Evolutionary conservation across 2,888 invertebrate genomes (phyloP), one percentile per base, ranked within the genome.

Genomic region (Scaptomyza caliginosa): DNA sequence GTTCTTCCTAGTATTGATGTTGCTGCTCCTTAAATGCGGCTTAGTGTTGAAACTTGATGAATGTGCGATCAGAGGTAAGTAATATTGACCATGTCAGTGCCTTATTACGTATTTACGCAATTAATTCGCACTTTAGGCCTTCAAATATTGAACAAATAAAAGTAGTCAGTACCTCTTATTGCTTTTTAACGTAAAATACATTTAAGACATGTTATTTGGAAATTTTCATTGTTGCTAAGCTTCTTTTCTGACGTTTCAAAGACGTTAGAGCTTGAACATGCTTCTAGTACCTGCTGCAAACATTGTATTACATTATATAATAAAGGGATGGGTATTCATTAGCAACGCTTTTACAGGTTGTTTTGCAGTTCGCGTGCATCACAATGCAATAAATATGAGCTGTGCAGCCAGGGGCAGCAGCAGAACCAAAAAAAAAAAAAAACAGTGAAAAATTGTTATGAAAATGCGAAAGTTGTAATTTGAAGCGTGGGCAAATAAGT

Each of bases 351-450:
- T 60, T 65, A 49, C 50, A 56, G 49, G 42, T 38, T 39, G 30
- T 28, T 50, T 32, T 7, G 13, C 40, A 32, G 26, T 30, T 50
- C 26, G 34, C 43, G 26, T 42, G 50, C 65, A 67, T 45, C 67
- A 68, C 58, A 82, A 62, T 76, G 80, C 77, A 55, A 66, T 76
- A 83, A 68, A 86, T 79, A 79, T 76, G 74, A 64, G 46, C 34
- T 58, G 19, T 50, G 52, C 13, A 52, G 46, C 45, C 38, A 17
- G 40, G 43, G 19, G 39, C 10, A 36, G 36, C 40, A 58, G 34
- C 45, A 19, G 36, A 40, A 58, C 48, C 23, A 16, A 11, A 26
- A 10, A 30, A 30, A 1, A 30, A n/a, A 4, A 30, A n/a, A 3
- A 24, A 26, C 26, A 10, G 10, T 1, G 3, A 26, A 21, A 2